phyloP scores from a whole-genome alignment of 2,888 invertebrate genomes.

The Cataglyphis cursor region DNA sequence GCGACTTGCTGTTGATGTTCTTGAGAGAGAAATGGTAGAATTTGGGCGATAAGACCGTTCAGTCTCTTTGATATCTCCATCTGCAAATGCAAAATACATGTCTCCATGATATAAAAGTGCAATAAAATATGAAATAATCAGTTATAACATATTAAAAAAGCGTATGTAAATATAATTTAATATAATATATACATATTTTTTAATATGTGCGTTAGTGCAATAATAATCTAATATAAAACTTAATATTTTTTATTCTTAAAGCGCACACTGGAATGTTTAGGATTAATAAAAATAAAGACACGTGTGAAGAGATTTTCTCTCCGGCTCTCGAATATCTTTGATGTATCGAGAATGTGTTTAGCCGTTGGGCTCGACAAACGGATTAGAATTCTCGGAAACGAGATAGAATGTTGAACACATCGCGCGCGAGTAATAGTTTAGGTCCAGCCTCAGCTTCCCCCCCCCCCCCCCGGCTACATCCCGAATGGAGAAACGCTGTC shows the following conservation, averaged over 20 bases:
- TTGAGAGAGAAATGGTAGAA: slow-evolving; percentile 97
- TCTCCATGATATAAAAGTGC: not conserved
- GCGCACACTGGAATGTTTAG: not conserved
- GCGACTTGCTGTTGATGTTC: slow-evolving; percentile 99
- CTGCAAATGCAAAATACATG: slow-evolving; percentile 88
- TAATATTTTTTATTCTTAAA: not conserved
- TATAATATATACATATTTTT: not conserved
- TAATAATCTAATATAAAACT: not conserved
- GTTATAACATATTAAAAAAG: not conserved
- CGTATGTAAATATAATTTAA: not conserved
- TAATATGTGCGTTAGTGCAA: not conserved
- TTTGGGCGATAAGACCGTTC: slow-evolving; percentile 98
- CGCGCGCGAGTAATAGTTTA: slow-evolving; percentile 12
- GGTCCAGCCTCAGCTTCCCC: not conserved
- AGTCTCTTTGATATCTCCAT: slow-evolving; percentile 99
- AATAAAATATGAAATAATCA: not conserved
- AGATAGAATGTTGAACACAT: not conserved
- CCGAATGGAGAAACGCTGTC: slow-evolving; percentile 7
- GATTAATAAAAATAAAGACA: not conserved
- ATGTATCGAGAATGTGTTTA: not conserved
- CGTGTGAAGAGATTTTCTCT: not conserved
- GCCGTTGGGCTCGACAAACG: slow-evolving; percentile 14
- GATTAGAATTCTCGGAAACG: slow-evolving; percentile 40
- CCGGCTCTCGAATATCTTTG: not conserved
- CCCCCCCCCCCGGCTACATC: not conserved